Evolutionary conservation across 2,888 invertebrate species (phyloP), one percentile per base, ranked within the genome.

Genomic region (Pyrocoelia pectoralis): DNA sequence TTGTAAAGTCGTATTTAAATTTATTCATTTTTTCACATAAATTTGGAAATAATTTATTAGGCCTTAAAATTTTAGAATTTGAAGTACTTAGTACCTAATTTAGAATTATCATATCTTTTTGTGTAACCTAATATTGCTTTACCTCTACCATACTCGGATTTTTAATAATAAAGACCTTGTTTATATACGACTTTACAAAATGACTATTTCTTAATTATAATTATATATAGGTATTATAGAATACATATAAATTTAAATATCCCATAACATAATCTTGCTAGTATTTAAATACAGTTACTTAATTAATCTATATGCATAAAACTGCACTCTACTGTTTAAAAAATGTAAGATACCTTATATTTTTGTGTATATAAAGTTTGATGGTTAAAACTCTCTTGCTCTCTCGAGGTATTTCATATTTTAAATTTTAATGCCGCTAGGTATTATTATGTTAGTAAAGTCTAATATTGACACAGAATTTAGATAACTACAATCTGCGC

Each of bases 241-340:
- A 57, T 64, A 65, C 60, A 67, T 67, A 67, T 64, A 65, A 61
- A 61, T 67, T 65, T 64, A 65, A 65, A 61, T 67, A 67, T 61
- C 64, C 64, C 67, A 64, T 61, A 66, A 64, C 61, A 64, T 66
- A 63, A 66, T 56, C 57, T 61, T 56, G 53, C 63, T 63, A 60
- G 40, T 51, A 62, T 55, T 58, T 63, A 66, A 61, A 66, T 66
- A 66, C 64, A 66, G 53, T 66, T 65, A 62, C 58, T 58, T 66
- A 60, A 61, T 66, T 56, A 64, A 12, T 64, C 59, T 60, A 60
- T 61, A 57, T 59, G 59, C 58, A 62, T 66, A 62, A 62, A 62
- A 59, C 66, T 62, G 56, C 62, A 63, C 28, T 46, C 64, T 64
- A 64, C 59, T 15, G 51, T 29, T 58, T 63, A 53, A 57, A 56